A percentile compares a stretch with the other conserved stretches of the same genome.
Conservation (phyloP, 2,888 invertebrate genomes). For the Hirtodrosophila confusa region DNA sequence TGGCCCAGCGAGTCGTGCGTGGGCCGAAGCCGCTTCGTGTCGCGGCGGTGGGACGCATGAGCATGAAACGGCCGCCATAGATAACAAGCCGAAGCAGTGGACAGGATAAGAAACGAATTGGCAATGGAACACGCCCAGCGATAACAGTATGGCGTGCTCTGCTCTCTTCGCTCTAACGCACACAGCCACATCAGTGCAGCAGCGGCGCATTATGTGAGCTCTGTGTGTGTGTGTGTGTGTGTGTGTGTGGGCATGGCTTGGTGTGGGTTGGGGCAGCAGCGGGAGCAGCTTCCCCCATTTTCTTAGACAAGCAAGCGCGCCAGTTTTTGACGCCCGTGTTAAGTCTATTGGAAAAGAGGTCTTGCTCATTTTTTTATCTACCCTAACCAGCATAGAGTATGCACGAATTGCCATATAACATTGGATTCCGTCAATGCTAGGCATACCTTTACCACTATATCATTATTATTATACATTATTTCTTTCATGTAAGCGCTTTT, state of each 20-base stretch:
- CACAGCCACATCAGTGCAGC: conserved; percentile 42
- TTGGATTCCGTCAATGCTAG: background rate
- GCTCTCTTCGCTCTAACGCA: conserved; percentile 1
- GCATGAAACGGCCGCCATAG: conserved; percentile 48
- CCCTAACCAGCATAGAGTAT: conserved; percentile 34
- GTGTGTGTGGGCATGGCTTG: background rate
- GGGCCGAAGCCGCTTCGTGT: conserved; percentile 34
- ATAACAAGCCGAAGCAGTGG: conserved; percentile 52
- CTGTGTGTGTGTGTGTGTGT: background rate
- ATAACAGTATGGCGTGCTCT: conserved; percentile 52
- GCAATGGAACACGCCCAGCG: conserved; percentile 60
- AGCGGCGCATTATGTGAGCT: conserved; percentile 42
- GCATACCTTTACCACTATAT: no score
- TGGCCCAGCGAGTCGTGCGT: conserved; percentile 3
- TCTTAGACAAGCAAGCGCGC: conserved; percentile 74
- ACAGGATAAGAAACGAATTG: conserved; percentile 70
- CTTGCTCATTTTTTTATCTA: conserved; percentile 42
- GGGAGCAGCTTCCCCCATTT: conserved; percentile 10
- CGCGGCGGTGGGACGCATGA: conserved; percentile 31
- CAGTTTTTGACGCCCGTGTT: conserved; percentile 70
- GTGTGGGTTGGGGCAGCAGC: background rate
- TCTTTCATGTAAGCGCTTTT: no score
- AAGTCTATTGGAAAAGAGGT: conserved; percentile 73
- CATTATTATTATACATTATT: no score
- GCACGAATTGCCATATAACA: background rate